These are phyloP conservation scores for Blastobasis adustella DNA, from an alignment of 2,888 invertebrate species.

Conservation along the genomic window DNA sequence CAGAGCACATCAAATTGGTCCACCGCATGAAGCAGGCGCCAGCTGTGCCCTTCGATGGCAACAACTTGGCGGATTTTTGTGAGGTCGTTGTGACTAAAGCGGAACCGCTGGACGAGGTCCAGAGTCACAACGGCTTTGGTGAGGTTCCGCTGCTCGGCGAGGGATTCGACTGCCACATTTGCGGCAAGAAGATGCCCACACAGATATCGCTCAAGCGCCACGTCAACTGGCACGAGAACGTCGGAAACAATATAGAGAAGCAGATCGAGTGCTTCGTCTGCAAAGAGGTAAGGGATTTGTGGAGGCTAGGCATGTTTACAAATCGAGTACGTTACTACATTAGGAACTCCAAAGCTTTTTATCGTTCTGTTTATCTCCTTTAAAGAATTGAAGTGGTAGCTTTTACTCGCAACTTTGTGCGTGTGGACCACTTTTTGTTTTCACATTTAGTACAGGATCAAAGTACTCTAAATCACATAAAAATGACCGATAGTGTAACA, in stretches of 20 bases:
- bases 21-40: constrained; percentile 44
- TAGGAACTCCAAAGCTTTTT: too few relatives aligned
- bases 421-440: too few relatives aligned
- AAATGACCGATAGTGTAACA: too few relatives aligned
- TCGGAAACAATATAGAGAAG: constrained; percentile 52
- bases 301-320: too few relatives aligned
- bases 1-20: constrained; percentile 60
- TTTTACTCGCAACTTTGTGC: too few relatives aligned
- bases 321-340: too few relatives aligned
- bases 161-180: constrained; percentile 63
- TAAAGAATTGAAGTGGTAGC: too few relatives aligned
- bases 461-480: too few relatives aligned
- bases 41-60: constrained; percentile 21
- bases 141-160: constrained; percentile 50
- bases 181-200: constrained; percentile 59
- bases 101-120: constrained; percentile 67
- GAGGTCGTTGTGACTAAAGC: constrained; percentile 73
- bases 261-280: constrained; percentile 60
- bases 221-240: constrained; percentile 61
- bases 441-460: too few relatives aligned
- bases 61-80: constrained; percentile 70
- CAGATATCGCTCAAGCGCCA: constrained; percentile 60
- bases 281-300: constrained; percentile 44
- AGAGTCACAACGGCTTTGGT: constrained; percentile 66
- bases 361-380: too few relatives aligned